phyloP scores from a whole-genome alignment of 2,888 invertebrate genomes.

The Prenolepis imparis region DNA sequence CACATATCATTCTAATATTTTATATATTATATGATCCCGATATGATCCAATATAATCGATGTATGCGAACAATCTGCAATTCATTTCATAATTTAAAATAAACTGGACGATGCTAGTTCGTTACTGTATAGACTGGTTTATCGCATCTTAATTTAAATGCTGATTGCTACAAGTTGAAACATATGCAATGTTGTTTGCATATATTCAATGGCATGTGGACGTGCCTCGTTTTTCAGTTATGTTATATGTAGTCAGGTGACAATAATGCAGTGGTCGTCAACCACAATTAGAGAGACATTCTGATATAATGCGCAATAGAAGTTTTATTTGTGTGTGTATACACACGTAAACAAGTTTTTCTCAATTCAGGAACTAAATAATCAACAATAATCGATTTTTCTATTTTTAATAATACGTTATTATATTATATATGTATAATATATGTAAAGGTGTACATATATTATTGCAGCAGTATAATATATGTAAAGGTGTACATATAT shows the following conservation, averaged over 20 bases:
- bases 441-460: background rate
- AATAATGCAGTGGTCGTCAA: slow-evolving; percentile 21
- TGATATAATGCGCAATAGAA: background rate
- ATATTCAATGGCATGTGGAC: slow-evolving; percentile 2
- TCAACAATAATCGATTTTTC: background rate
- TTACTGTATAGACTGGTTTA: slow-evolving; percentile 40
- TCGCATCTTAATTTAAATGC: slow-evolving; percentile 50
- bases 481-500: background rate
- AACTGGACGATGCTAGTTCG: slow-evolving; percentile 29
- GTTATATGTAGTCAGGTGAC: slow-evolving; percentile 34
- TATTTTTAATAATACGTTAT: background rate
- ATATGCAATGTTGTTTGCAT: slow-evolving; percentile 29
- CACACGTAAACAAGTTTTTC: background rate
- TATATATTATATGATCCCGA: background rate
- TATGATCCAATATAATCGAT: background rate
- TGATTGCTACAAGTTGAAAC: slow-evolving; percentile 38
- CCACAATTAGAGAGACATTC: background rate
- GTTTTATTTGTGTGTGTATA: slow-evolving; percentile 10
- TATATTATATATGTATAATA: background rate
- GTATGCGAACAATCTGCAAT: slow-evolving; percentile 8
- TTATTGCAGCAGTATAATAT: too few species aligned
- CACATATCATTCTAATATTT: background rate
- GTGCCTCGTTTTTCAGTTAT: slow-evolving; percentile 27
- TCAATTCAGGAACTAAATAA: background rate
- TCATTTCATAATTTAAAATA: slow-evolving; percentile 24